Percentiles rank a stretch among this genome's conserved stretches.
These are phyloP conservation scores for Polyergus mexicanus DNA, from an alignment of 1,140 invertebrate genomes.

Conservation along the genomic window DNA sequence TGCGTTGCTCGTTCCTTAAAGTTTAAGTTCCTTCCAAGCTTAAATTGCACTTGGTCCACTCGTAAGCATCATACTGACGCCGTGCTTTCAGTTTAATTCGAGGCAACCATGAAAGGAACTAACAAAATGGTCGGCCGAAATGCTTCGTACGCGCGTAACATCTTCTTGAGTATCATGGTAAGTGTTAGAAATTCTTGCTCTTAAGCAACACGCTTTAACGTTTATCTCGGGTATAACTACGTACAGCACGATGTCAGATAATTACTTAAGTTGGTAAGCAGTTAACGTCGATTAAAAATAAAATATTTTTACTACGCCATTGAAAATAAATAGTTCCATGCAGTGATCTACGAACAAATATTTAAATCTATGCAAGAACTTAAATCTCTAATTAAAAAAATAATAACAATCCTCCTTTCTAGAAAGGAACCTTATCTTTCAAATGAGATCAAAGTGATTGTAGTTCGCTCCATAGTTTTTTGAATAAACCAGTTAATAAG, in stretches of 20 bases:
- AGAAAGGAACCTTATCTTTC: too few relatives aligned
- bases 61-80: conserved; percentile 53
- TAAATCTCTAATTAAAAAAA: conserved; percentile 8
- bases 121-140: conserved; percentile 45
- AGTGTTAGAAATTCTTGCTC: conserved; percentile 53
- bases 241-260: conserved; percentile 33
- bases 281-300: conserved; percentile 23
- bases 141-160: conserved; percentile 50
- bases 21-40: conserved; percentile 56
- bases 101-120: conserved; percentile 54
- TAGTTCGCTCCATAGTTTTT: too few relatives aligned
- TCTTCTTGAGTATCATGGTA: conserved; percentile 45
- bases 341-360: neutral
- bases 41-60: conserved; percentile 64
- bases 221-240: conserved; percentile 34
- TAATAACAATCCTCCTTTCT: neutral
- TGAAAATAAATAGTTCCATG: neutral
- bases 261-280: conserved; percentile 6
- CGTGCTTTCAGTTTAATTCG: conserved; percentile 59
- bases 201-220: conserved; percentile 40
- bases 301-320: conserved; percentile 11
- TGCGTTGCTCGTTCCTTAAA: conserved; percentile 53
- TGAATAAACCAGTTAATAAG: too few relatives aligned
- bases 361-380: conserved; percentile 3
- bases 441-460: too few relatives aligned